Evolutionary conservation across 2,888 invertebrate genomes (phyloP).

Genomic region (Lucinisca nassula): DNA sequence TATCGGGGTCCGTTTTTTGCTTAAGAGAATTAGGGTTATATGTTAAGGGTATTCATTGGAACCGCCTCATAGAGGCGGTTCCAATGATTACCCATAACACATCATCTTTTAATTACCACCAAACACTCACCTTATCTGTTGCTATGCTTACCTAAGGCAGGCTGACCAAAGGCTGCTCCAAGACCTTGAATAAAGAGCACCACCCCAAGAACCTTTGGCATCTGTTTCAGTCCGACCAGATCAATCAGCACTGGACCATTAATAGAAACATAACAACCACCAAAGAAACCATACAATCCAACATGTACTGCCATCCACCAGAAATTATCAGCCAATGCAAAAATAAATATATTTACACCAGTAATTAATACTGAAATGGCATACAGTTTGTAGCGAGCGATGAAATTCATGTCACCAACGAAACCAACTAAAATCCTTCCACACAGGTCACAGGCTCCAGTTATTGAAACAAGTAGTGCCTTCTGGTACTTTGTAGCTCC

Average conservation of each 20-base stretch:
- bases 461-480: slow-evolving; percentile 78
- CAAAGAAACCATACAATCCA: slow-evolving; percentile 81
- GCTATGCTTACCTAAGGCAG: slow-evolving; percentile 75
- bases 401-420: slow-evolving; percentile 74
- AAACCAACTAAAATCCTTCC: slow-evolving; percentile 77
- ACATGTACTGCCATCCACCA: slow-evolving; percentile 76
- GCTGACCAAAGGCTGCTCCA: slow-evolving; percentile 80
- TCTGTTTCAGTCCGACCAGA: slow-evolving; percentile 76
- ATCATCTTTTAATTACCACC: no score
- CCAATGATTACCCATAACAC: no score
- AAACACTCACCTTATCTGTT: neutral
- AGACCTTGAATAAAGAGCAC: slow-evolving; percentile 81
- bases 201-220: slow-evolving; percentile 79
- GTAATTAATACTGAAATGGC: slow-evolving; percentile 65
- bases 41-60: no score
- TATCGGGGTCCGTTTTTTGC: no score
- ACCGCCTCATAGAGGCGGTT: no score
- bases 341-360: slow-evolving; percentile 74
- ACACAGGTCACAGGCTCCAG: slow-evolving; percentile 80
- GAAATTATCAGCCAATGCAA: slow-evolving; percentile 70
- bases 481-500: slow-evolving; percentile 74
- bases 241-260: slow-evolving; percentile 80
- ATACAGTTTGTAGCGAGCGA: slow-evolving; percentile 78
- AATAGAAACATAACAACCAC: slow-evolving; percentile 79
- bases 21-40: no score